Percentiles rank a stretch among this genome's conserved stretches.
phyloP scores from a whole-genome alignment of 92 coral and sea anemone species.

The Siderastrea radians region DNA sequence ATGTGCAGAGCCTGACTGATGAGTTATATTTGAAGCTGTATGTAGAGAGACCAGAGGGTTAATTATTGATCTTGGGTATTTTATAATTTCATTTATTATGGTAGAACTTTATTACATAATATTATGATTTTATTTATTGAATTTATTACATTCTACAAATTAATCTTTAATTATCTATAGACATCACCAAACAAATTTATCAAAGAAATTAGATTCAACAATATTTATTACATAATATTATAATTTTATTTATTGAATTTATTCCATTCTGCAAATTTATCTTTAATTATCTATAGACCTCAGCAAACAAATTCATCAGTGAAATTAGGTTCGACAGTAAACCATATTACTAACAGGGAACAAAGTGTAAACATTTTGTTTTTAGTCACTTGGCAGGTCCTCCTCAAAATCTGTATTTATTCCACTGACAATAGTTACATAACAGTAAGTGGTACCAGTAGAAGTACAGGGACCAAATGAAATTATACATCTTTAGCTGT shows the following conservation, averaged over 20 bases:
- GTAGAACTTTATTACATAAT: neutral
- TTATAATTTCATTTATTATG: no score
- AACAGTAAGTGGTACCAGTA: slow-evolving; percentile 4
- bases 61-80: no score
- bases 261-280: slow-evolving; percentile 11
- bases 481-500: slow-evolving; percentile 12
- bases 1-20: no score
- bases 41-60: no score
- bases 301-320: slow-evolving; percentile 21
- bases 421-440: slow-evolving; percentile 21
- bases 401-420: slow-evolving; percentile 14
- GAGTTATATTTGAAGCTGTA: no score
- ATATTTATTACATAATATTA: slow-evolving; percentile 1
- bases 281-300: no score
- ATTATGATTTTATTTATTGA: slow-evolving; percentile 5
- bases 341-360: slow-evolving; percentile 2
- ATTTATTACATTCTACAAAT: slow-evolving; percentile 4
- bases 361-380: slow-evolving; percentile 10
- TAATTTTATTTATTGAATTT: neutral
- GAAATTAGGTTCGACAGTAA: slow-evolving; percentile 4
- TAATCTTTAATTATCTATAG: no score
- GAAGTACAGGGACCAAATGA: slow-evolving; percentile 3
- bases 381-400: slow-evolving; percentile 4
- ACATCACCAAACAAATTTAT: slow-evolving; percentile 18
- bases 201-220: slow-evolving; percentile 7